Percentiles rank a stretch among this genome's conserved stretches.
These are phyloP conservation scores for Dicaeum eximium DNA, from an alignment of 2,113 vertebrate genomes.

Conservation along the genomic window DNA sequence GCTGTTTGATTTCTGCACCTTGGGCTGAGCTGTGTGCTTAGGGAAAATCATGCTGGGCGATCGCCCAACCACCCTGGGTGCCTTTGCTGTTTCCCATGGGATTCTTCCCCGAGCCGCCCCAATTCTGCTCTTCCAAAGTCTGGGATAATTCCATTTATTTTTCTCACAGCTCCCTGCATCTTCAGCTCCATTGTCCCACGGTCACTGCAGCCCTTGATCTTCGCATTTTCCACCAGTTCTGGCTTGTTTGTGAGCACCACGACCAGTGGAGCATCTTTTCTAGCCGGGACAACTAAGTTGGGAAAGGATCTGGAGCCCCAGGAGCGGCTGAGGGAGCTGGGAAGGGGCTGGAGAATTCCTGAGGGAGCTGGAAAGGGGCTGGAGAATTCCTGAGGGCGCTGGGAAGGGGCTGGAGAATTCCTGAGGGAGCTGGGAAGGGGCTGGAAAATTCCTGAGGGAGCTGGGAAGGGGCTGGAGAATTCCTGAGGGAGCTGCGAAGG, in stretches of 20 bases:
- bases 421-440: too few relatives aligned
- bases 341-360: background rate
- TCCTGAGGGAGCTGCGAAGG: too few relatives aligned
- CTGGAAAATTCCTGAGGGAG: too few relatives aligned
- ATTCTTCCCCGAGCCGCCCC: background rate
- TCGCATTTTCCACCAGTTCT: background rate
- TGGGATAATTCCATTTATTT: background rate
- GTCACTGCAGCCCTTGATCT: background rate
- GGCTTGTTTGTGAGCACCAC: background rate
- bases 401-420: too few relatives aligned
- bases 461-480: background rate
- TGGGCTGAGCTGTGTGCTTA: background rate
- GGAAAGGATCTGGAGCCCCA: background rate
- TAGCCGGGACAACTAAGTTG: rapidly evolving
- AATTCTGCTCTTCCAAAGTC: background rate
- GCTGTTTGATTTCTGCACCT: background rate
- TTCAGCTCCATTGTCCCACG: background rate
- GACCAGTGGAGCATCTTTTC: background rate
- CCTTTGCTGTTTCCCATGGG: background rate
- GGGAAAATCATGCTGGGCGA: background rate
- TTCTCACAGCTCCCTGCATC: background rate
- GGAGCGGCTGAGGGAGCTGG: background rate
- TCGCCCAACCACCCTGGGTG: rapidly evolving
- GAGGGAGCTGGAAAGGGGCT: too few relatives aligned
- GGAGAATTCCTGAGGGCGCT: too few relatives aligned